A percentile compares a stretch with the other conserved stretches of the same genome.
phyloP scores from a whole-genome alignment of 2,888 invertebrate species.

The Seira musarum region DNA sequence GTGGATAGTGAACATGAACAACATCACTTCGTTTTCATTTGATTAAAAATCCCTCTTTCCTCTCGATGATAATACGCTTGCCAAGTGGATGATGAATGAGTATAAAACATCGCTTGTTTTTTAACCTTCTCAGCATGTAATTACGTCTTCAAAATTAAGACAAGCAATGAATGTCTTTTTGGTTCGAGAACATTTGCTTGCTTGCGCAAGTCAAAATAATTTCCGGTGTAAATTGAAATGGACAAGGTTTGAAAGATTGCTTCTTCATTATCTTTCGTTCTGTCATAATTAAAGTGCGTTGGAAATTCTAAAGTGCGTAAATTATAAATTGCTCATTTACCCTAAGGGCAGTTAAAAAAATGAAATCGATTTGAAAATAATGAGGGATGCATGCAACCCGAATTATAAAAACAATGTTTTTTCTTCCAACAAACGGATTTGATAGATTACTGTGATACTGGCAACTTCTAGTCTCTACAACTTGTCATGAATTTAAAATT shows the following conservation, averaged over 20 bases:
- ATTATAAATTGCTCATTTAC: too few species aligned
- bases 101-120: not conserved
- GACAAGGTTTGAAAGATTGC: constrained; percentile 21
- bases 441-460: constrained; percentile 37
- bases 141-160: constrained; percentile 50
- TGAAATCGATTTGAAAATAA: too few species aligned
- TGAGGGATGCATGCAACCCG: too few species aligned
- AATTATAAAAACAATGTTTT: too few species aligned
- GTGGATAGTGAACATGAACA: too few species aligned
- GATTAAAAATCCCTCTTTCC: too few species aligned
- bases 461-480: constrained; percentile 24
- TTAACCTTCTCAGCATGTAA: constrained; percentile 24
- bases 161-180: not conserved
- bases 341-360: too few species aligned
- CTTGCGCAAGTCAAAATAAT: constrained; percentile 30
- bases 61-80: constrained; percentile 19
- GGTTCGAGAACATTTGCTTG: not conserved
- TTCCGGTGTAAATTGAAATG: constrained; percentile 60
- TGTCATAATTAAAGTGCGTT: too few species aligned
- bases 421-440: not conserved
- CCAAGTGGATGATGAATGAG: constrained; percentile 42
- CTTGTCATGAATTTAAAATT: constrained; percentile 60
- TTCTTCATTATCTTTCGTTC: too few species aligned
- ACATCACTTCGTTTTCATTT: too few species aligned
- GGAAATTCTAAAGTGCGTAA: constrained; percentile 4